Base-by-base conservation (phyloP, 2,888 invertebrate genomes). In the Apodemia duryi region DNA sequence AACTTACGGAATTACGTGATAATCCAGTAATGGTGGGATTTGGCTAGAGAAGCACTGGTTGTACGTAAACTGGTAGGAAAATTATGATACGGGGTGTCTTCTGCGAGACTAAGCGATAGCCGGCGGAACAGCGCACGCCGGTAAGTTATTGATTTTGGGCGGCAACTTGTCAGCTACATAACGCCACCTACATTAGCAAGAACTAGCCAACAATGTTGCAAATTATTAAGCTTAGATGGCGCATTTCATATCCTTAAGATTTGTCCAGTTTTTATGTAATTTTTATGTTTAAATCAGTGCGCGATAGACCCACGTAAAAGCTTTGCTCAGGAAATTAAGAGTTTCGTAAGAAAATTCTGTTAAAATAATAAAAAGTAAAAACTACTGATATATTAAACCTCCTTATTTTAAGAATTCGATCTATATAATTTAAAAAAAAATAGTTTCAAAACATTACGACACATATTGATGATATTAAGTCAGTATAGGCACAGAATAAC, bases 151-250 rank as follows among this genome's bases (percentile, higher is more conserved):
- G 57, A 60, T 60, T 60, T 60, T 60, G 57, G 57, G 57, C 57
- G 57, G 57, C 32, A 60, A 35, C 57, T 35, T 32, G 57, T 32
- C 57, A 35, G 13, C n/a, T 6, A 5, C 57, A 60, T 6, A 32
- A 32, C 57, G 57, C 57, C 57, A 29, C 57, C 57, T 60, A 60
- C 57, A 13, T 35, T 35, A 6, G 32, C 57, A 32, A 32, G 35
- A 60, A 60, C 57, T 60, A 32, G 2, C 6, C 57, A 29, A 60
- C 57, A 60, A 6, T 60, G 57, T 60, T 60, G 57, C 32, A 32
- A 32, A 32, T 13, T 54, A 61, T 11, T 64, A 49, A 49, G 65
- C 63, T 68, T 73, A 88, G 88, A 84, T 87, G 87, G 83, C 84
- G 80, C 62, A 65, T 61, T 68, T 67, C 21, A 49, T 21, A 51